A percentile compares a stretch with the other conserved stretches of the same genome.
phyloP scores from a whole-genome alignment of 2,113 vertebrate species.

The Dicentrarchus labrax region DNA sequence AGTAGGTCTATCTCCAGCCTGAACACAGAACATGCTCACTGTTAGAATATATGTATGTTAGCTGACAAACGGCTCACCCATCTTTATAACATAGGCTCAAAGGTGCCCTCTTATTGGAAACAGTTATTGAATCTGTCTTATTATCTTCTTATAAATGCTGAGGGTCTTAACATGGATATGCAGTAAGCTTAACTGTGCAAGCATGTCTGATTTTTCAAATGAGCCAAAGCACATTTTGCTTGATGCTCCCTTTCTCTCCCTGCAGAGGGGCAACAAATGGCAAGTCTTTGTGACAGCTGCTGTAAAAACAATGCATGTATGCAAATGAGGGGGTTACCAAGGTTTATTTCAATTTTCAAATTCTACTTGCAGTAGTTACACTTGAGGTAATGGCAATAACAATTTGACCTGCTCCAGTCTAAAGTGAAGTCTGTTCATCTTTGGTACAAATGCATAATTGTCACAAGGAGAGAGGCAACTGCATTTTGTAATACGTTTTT shows the following conservation, averaged over 20 bases:
- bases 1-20: neutral
- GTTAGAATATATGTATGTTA: neutral
- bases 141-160: slow-evolving; percentile 1
- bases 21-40: neutral
- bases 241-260: neutral
- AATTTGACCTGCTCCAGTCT: neutral
- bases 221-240: neutral
- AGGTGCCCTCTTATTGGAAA: neutral
- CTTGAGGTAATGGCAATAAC: neutral
- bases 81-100: neutral
- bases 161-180: neutral
- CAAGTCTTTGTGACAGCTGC: neutral
- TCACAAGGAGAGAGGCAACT: neutral
- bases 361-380: neutral
- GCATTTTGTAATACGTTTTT: neutral
- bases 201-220: neutral
- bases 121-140: neutral
- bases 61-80: neutral
- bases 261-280: neutral
- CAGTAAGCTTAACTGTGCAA: neutral
- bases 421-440: neutral
- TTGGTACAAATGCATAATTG: too few relatives aligned
- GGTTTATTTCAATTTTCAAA: neutral
- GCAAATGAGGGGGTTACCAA: neutral
- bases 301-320: neutral